Evolutionary conservation across 2,113 vertebrate species (phyloP).

Genomic region (Lycocorax pyrrhopterus): DNA sequence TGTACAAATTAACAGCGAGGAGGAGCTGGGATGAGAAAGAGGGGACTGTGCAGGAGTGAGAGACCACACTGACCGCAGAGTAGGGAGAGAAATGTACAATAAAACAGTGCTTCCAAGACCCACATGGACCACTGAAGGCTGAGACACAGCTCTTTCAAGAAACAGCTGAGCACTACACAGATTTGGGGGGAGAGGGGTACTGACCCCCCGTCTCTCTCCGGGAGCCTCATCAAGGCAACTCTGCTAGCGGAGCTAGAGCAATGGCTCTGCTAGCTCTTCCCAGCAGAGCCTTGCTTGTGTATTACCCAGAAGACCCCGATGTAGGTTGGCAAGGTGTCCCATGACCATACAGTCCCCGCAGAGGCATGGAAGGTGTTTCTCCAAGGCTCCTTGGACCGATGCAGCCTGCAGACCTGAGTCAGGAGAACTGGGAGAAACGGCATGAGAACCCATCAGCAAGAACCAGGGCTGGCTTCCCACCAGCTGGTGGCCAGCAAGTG

Average conservation of each 20-base stretch:
- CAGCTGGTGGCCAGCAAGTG: slow-evolving; percentile 49
- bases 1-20: slow-evolving; percentile 67
- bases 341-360: slow-evolving; percentile 69
- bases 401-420: slow-evolving; percentile 67
- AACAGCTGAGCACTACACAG: slow-evolving; percentile 64
- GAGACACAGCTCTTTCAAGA: slow-evolving; percentile 62
- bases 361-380: slow-evolving; percentile 68
- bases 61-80: slow-evolving; percentile 68
- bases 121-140: slow-evolving; percentile 67
- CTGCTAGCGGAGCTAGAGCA: slow-evolving; percentile 62
- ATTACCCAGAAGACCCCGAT: slow-evolving; percentile 63
- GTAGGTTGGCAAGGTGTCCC: slow-evolving; percentile 65
- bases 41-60: slow-evolving; percentile 69
- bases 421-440: slow-evolving; percentile 67
- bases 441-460: slow-evolving; percentile 70
- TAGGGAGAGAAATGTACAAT: slow-evolving; percentile 72
- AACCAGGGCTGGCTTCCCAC: slow-evolving; percentile 52
- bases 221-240: slow-evolving; percentile 55
- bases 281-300: slow-evolving; percentile 65
- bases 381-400: slow-evolving; percentile 68
- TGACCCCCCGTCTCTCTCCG: slow-evolving; percentile 41
- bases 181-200: slow-evolving; percentile 34
- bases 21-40: slow-evolving; percentile 71
- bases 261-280: slow-evolving; percentile 61
- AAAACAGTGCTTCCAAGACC: slow-evolving; percentile 70